Conservation (phyloP, 2,888 invertebrate genomes). For the Drosophila meridiana region DNA sequence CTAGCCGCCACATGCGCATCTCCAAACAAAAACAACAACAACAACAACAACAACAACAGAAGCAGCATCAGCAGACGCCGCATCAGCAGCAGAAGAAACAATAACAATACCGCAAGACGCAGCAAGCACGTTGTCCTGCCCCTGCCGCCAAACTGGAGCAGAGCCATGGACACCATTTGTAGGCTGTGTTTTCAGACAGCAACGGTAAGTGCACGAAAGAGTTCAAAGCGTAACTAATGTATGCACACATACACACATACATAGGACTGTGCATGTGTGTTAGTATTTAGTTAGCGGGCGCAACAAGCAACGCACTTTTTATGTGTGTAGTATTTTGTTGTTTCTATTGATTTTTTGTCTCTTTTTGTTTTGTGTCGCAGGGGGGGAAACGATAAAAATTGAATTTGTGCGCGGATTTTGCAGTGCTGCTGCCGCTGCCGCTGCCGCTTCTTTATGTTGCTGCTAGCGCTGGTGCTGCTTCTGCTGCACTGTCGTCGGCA, state of each 20-base stretch:
- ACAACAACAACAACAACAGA: neutral
- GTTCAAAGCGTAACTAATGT: conserved; percentile 8
- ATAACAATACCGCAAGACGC: conserved; percentile 48
- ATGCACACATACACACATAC: neutral
- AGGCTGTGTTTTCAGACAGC: conserved; percentile 85
- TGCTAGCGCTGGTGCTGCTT: conserved; percentile 22
- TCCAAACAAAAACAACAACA: conserved; percentile 20
- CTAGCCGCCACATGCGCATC: conserved; percentile 36
- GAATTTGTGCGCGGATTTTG: conserved; percentile 70
- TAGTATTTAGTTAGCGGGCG: conserved; percentile 25
- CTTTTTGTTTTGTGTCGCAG: conserved; percentile 27
- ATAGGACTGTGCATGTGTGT: neutral
- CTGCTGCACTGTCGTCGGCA: conserved; percentile 35
- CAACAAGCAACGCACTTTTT: conserved; percentile 44
- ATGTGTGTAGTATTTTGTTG: conserved; percentile 78
- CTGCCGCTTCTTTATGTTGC: conserved; percentile 38
- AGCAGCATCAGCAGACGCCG: conserved; percentile 25
- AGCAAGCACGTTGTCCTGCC: conserved; percentile 70
- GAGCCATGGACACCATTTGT: conserved; percentile 85
- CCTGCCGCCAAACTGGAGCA: conserved; percentile 58
- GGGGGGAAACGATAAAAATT: conserved; percentile 62
- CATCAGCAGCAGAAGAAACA: conserved; percentile 31
- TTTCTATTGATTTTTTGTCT: conserved; percentile 83
- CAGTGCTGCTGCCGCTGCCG: conserved; percentile 39
- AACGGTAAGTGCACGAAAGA: conserved; percentile 66